Evolutionary conservation across 2,113 vertebrate genomes (phyloP), one percentile per base, ranked within the genome.

Genomic region (Phaetusa simplex): DNA sequence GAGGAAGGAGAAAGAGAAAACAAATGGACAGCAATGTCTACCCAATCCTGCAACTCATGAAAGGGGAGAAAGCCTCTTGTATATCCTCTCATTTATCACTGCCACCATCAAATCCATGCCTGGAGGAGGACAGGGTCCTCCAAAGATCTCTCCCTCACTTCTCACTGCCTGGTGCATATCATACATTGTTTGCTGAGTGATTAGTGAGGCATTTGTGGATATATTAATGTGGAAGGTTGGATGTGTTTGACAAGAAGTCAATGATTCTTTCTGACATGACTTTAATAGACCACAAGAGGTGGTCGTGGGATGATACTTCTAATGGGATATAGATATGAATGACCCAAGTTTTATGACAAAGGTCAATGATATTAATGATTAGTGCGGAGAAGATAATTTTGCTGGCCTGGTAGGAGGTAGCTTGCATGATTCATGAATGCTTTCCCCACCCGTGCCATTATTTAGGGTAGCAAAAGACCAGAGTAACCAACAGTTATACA

Each of bases 161-260:
- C 74, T 52, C 12, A 53, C n/a, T 58, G 76, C 65, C 92, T 95
- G n/a, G 50, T 76, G 67, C 12, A 14, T 64, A 89, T 77, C 81
- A 90, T 42, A 43, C 69, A 84, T 95, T 98, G 94, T 97, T 97
- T 97, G 71, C 74, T 82, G 78, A 88, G 88, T 95, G 97, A 97
- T 97, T 98, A 97, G 94, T 73, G 93, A 94, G 62, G 73, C 87
- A 92, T 96, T 88, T 40, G 27, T 88, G 87, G 82, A 74, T 96
- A 91, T 90, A 97, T 97, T 98, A 97, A 96, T 93, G 94, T 90
- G 69, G 93, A 97, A 98, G 95, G 71, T 81, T 96, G 95, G 90
- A 96, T 97, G 62, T 96, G 81, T 97, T 97, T 98, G 97, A 98
- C 97, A 98, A 97, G 96, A 98, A 98, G 97, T 98, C 97, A 97